phyloP scores from a whole-genome alignment of 2,888 invertebrate species.

The Mamestra brassicae region DNA sequence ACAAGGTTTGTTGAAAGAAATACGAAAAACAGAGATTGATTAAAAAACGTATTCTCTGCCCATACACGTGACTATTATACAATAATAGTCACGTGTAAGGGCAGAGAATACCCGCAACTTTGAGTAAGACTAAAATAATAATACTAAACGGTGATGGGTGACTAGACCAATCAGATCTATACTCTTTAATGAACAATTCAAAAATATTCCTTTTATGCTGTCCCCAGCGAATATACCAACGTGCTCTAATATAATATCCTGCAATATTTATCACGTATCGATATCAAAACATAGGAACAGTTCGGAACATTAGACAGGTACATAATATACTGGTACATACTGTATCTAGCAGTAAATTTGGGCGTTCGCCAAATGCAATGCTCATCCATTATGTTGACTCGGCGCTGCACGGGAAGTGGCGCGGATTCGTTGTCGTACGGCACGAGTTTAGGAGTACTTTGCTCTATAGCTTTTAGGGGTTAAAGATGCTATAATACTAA shows the following conservation, averaged over 20 bases:
- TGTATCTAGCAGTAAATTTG: constrained; percentile 90
- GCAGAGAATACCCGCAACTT: no score
- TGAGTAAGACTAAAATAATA: no score
- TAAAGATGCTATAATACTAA: neutral
- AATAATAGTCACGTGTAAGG: no score
- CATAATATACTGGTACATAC: constrained; percentile 69
- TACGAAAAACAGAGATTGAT: no score
- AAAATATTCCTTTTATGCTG: neutral
- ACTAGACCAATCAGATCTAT: no score
- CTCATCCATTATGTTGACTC: constrained; percentile 90
- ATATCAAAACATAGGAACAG: constrained; percentile 49
- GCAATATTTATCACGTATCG: constrained; percentile 31
- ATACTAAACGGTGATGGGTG: no score
- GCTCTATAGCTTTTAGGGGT: neutral
- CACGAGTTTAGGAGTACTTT: constrained; percentile 25
- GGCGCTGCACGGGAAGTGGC: constrained; percentile 81
- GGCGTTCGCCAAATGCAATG: constrained; percentile 90
- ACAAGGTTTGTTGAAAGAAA: no score
- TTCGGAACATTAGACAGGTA: constrained; percentile 65
- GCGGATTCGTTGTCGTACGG: constrained; percentile 71
- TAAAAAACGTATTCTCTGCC: no score
- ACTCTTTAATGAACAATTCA: no score
- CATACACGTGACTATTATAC: no score
- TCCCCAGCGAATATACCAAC: neutral
- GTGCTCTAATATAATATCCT: neutral